Base-by-base conservation (phyloP, 2,888 invertebrate genomes). In the Drosophila greeni region DNA sequence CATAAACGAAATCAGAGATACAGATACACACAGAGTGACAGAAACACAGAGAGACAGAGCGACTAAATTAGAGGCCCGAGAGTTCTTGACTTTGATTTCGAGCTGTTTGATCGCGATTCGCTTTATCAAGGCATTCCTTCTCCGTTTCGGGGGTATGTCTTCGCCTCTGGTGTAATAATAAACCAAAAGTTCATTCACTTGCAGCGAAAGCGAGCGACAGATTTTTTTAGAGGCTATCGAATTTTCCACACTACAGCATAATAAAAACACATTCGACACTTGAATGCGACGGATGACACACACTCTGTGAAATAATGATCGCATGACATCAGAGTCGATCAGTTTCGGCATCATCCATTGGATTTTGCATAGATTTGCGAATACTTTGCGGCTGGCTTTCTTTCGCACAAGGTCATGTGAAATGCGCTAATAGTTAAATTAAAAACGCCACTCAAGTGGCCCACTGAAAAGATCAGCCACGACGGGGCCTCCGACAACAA, bases 161-260 rank as follows among this genome's bases (percentile, higher is more conserved):
- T 56, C 5, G 9, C 20, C 37, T 18, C 39, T 67, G 43, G 61
- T 51, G 56, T 76, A 73, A 70, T 75, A 78, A 73, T 73, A 80
- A 64, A 62, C 56, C 56, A 57, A 69, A 68, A 80, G 84, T 85
- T 85, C 85, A 79, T 84, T 85, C 83, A 83, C 84, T 73, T 80
- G 51, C 12, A 18, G 45, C 18, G 9, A 45, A 8, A 18, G 45
- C 45, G 14, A 31, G 14, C 14, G 18, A 31, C 14, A 31, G 34
- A 12, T 53, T 45, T 33, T 31, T 49, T 34, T 23, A 45, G 56
- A 34, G 43, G 33, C 58, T 68, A 72, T 72, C 68, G 34, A 62
- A 60, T 70, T 70, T 40, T 49, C 37, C 47, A 11, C 20, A 36
- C 57, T 29, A 16, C 55, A 62, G 37, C 43, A 59, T 37, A 39